Conservation (phyloP, 2,888 invertebrate genomes). For the Rhimphoctona megacephalus region DNA sequence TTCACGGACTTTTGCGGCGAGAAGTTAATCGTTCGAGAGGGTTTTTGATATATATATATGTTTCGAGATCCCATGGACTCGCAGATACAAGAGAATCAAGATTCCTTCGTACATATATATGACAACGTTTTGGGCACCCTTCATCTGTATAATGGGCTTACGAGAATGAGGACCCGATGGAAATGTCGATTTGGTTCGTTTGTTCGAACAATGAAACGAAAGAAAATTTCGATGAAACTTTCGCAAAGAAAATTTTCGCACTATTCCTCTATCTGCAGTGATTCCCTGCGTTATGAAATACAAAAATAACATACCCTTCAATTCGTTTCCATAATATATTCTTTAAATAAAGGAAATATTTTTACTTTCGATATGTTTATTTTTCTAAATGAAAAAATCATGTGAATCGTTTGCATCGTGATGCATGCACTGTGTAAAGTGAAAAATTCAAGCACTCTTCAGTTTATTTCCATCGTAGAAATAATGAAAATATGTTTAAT, state of each 20-base stretch:
- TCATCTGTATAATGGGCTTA: conserved; percentile 21
- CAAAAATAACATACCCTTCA: background rate
- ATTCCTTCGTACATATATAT: conserved; percentile 21
- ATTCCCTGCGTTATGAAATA: background rate
- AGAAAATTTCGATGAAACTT: conserved; percentile 44
- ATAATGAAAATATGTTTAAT: background rate
- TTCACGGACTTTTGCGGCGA: conserved; percentile 57
- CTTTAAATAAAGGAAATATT: background rate
- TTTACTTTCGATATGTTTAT: too few relatives aligned
- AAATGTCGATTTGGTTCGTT: conserved; percentile 47
- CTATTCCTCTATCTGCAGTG: background rate
- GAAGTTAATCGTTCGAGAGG: conserved; percentile 63
- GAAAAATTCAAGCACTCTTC: too few relatives aligned
- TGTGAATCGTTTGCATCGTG: too few relatives aligned
- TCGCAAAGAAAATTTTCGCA: conserved; percentile 40
- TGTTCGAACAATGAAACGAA: conserved; percentile 32
- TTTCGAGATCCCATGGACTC: conserved; percentile 11
- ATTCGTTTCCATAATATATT: background rate
- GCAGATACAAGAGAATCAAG: conserved; percentile 19
- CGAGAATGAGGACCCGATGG: conserved; percentile 13
- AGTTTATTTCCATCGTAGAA: background rate
- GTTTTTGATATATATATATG: conserved; percentile 6
- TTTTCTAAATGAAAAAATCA: too few relatives aligned
- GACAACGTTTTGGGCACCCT: conserved; percentile 39
- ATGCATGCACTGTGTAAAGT: too few relatives aligned